Base-by-base conservation (phyloP, 2,113 vertebrate genomes). In the Apodemus sylvaticus region DNA sequence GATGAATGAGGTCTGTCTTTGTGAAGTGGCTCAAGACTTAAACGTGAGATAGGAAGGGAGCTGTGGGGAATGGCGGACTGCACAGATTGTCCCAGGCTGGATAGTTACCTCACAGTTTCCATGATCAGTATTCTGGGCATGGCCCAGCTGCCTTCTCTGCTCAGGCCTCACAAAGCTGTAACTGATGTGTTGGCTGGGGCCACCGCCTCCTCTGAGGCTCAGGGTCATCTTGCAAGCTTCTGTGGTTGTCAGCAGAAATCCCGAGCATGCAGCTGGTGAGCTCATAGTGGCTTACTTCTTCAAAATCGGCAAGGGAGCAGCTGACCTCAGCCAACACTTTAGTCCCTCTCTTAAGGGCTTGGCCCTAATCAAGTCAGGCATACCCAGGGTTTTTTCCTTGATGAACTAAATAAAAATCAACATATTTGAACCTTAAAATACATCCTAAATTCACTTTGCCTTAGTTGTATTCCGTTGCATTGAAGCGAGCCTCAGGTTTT, bases 161-260 rank as follows among this genome's bases (percentile, higher is more conserved):
- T 73, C 36, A 31, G 5, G 51, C 66, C 36, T 92, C 51, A 8
- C 22, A 36, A 92, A 62, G 42, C 64, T 66, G 16, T n/a, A 79
- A 60, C 64, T 73, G 58, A 26, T 9, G 31, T 66, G 29, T 73
- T 78, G 73, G 78, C 73, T 73, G 79, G 36, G 73, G 42, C 62
- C 45, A 10, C 31, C 45, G 55, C 79, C 36, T 74, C 34, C 58
- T 68, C 79, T 36, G 53, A 86, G 79, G 42, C 79, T 81, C 90
- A 73, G 93, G 79, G n/a, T 86, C 66, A 74, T 90, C 79, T 66
- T 85, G 74, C 66, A 86, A 60, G 55, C 73, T 76, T 79, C 39
- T 81, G 68, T 68, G 86, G 73, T 66, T 90, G 51, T 90, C 92
- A 90, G 77, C 89, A 89, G 85, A 89, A 62, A 77, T 76, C 16